Conservation (phyloP, 2,113 vertebrate genomes). For the Corythornis madagascariensis region DNA sequence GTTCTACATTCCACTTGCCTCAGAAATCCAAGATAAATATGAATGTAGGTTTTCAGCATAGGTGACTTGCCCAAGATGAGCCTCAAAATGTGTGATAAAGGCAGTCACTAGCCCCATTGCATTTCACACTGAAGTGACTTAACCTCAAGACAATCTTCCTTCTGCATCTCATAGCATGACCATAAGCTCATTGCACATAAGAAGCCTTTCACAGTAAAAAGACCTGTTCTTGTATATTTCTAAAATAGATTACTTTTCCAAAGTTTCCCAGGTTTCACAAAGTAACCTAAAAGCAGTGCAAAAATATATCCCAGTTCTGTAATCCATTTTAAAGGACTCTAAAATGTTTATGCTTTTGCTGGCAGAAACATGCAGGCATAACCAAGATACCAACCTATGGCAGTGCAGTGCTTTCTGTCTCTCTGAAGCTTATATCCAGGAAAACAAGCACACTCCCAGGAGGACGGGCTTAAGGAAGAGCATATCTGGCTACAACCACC, state of each 20-base stretch:
- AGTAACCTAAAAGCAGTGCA: background rate
- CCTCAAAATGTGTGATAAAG: background rate
- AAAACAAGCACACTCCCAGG: constrained; percentile 87
- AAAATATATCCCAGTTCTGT: background rate
- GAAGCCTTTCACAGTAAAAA: background rate
- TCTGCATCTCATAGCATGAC: background rate
- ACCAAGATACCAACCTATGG: constrained; percentile 78
- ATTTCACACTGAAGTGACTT: background rate
- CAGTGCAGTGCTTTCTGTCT: constrained; percentile 83
- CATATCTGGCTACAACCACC: constrained; percentile 93
- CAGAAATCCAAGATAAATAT: background rate
- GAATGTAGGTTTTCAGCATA: background rate
- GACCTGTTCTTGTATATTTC: background rate
- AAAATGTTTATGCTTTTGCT: background rate
- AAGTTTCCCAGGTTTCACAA: background rate
- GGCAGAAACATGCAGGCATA: background rate
- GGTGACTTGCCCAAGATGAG: background rate
- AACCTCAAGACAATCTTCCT: background rate
- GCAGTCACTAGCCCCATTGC: background rate
- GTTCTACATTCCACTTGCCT: background rate
- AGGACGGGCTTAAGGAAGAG: constrained; percentile 67
- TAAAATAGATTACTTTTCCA: background rate
- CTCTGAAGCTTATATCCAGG: constrained; percentile 86
- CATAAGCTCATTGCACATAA: background rate
- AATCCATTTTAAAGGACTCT: background rate